Percentiles rank a stretch among this genome's conserved stretches.
These are phyloP conservation scores for Psittacula cyanocephala DNA, from an alignment of 2,113 vertebrate genomes.

Conservation along the genomic window DNA sequence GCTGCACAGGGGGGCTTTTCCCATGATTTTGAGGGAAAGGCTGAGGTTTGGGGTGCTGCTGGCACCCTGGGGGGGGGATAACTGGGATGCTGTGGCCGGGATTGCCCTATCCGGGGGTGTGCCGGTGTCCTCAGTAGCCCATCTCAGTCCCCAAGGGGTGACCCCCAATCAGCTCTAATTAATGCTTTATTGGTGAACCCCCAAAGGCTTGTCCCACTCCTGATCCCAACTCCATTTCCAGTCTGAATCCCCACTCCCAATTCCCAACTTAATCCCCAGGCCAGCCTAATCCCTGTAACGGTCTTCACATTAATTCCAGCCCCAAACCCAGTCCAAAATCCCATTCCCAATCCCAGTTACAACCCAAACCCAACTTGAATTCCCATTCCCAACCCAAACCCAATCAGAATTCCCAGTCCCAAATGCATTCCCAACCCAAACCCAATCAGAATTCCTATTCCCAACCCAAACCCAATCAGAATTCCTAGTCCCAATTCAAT, in stretches of 20 bases:
- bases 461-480: too few species aligned
- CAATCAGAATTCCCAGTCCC: too few species aligned
- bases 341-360: background rate
- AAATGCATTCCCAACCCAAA: too few species aligned
- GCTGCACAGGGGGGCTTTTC: rapidly evolving
- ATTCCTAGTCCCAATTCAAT: too few species aligned
- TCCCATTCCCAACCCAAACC: too few species aligned
- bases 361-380: too few species aligned
- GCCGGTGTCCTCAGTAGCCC: rapidly evolving
- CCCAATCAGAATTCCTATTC: too few species aligned
- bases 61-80: too few species aligned
- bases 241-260: background rate
- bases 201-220: background rate
- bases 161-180: background rate
- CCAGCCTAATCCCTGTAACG: rapidly evolving
- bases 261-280: background rate
- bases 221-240: background rate
- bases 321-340: background rate
- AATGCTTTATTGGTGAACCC: background rate
- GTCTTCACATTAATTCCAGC: rapidly evolving
- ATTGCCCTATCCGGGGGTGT: background rate
- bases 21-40: background rate
- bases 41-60: background rate
- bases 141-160: too few species aligned
- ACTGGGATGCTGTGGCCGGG: background rate